Conservation (phyloP, 2,797 vertebrate genomes). For the Danio kyathit region DNA sequence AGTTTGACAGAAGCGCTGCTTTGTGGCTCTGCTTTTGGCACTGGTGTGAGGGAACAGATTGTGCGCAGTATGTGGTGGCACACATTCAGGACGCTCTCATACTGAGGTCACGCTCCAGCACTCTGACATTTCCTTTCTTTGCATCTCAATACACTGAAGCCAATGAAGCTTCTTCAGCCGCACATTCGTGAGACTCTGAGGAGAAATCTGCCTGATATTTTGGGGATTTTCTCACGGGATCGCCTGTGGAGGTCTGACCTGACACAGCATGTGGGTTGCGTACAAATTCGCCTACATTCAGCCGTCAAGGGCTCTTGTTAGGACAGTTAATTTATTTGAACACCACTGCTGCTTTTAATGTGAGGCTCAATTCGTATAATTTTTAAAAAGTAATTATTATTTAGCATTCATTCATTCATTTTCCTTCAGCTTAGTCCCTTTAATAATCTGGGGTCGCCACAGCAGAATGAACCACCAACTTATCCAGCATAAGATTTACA, state of each 20-base stretch:
- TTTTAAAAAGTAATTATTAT: no score
- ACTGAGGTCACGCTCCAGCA: not conserved
- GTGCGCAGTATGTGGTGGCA: not conserved
- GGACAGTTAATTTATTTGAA: no score
- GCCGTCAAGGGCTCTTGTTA: constrained; percentile 3
- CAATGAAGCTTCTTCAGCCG: not conserved
- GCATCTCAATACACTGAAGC: not conserved
- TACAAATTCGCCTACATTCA: constrained; percentile 56
- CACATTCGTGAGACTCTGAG: not conserved
- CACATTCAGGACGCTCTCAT: not conserved
- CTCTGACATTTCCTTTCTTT: not conserved
- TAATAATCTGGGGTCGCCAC: no score
- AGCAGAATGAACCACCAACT: no score
- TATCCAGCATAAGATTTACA: no score
- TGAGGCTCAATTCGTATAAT: no score
- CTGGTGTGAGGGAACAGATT: not conserved
- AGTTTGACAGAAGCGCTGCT: no score
- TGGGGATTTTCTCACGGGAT: constrained; percentile 68
- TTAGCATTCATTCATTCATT: no score
- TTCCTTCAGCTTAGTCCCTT: no score
- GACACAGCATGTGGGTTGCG: constrained; percentile 43
- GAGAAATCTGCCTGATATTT: constrained; percentile 58
- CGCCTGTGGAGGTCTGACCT: constrained; percentile 62
- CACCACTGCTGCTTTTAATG: no score
- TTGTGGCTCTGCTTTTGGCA: not conserved